Conservation (phyloP, 2,797 vertebrate species). For the Dryobates pubescens region DNA sequence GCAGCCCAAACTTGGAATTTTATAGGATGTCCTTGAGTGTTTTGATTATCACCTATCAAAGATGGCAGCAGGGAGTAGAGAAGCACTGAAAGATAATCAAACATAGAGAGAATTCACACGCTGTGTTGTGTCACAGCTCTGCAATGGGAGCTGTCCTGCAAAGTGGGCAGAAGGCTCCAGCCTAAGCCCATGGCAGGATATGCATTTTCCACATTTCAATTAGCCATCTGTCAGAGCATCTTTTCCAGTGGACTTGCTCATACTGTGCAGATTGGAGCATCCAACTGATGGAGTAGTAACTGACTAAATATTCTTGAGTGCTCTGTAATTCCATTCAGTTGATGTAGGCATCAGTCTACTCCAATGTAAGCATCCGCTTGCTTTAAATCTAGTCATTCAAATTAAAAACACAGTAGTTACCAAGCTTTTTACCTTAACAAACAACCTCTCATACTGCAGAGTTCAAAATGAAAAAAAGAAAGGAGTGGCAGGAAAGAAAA, state of each 20-base stretch:
- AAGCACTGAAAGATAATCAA: not conserved
- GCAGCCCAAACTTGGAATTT: not conserved
- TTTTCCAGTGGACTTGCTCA: conserved; percentile 42
- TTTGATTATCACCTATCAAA: not conserved
- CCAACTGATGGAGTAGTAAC: not conserved
- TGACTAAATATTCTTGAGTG: not conserved
- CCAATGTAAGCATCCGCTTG: not conserved
- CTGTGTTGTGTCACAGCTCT: not conserved
- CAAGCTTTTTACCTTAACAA: not conserved
- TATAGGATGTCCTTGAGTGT: not conserved
- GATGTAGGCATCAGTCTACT: not conserved
- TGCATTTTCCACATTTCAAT: conserved; percentile 6
- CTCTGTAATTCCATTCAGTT: not conserved
- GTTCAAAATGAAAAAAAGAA: not conserved
- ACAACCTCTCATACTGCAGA: not conserved
- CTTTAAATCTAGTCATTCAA: conserved; percentile 3
- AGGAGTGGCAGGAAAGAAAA: not conserved
- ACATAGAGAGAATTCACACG: not conserved
- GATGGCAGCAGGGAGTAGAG: not conserved
- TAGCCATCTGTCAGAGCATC: conserved; percentile 47
- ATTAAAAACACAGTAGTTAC: not conserved
- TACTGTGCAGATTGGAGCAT: not conserved
- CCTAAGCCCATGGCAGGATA: not conserved
- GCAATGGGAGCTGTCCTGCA: not conserved
- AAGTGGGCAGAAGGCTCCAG: not conserved